Percentiles rank a stretch among this genome's conserved stretches.
Conservation (phyloP, 2,888 invertebrate species). For the Drosophila paramelanica region DNA sequence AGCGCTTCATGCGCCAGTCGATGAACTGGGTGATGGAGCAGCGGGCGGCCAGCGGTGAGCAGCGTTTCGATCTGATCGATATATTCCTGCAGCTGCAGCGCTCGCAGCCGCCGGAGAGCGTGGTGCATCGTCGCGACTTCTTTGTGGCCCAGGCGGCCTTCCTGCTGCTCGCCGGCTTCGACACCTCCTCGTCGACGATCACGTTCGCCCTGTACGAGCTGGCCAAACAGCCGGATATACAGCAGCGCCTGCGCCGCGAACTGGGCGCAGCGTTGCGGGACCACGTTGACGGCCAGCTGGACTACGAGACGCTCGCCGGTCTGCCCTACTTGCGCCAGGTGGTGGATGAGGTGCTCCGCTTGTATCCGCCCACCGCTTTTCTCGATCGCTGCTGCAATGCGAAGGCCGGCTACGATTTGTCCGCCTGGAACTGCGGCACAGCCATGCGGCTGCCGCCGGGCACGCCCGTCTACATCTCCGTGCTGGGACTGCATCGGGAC, state of each 20-base stretch:
- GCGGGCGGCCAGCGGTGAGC: conserved; percentile 82
- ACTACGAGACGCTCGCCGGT: conserved; percentile 83
- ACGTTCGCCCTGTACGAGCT: conserved; percentile 84
- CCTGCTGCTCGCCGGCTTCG: conserved; percentile 81
- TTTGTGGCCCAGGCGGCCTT: conserved; percentile 82
- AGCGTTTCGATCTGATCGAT: conserved; percentile 86
- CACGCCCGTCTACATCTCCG: conserved; percentile 82
- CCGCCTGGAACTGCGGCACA: conserved; percentile 53
- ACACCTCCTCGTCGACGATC: conserved; percentile 84
- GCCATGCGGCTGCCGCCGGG: conserved; percentile 65
- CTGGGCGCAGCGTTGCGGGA: conserved; percentile 73
- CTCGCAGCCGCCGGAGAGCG: conserved; percentile 49
- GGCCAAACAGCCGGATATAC: conserved; percentile 82
- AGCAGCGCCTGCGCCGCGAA: conserved; percentile 83
- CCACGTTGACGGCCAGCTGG: conserved; percentile 75
- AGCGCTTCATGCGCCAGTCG: conserved; percentile 82
- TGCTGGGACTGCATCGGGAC: conserved; percentile 81
- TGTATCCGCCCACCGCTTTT: conserved; percentile 83
- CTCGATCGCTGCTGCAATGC: conserved; percentile 81
- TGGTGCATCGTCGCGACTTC: conserved; percentile 70
- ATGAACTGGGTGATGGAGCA: conserved; percentile 84
- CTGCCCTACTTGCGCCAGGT: conserved; percentile 85
- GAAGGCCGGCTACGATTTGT: conserved; percentile 66
- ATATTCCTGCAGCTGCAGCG: conserved; percentile 85
- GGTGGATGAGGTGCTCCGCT: conserved; percentile 79